Evolutionary conservation across 2,888 invertebrate species (phyloP).

Genomic region (Sminthurides aquaticus): DNA sequence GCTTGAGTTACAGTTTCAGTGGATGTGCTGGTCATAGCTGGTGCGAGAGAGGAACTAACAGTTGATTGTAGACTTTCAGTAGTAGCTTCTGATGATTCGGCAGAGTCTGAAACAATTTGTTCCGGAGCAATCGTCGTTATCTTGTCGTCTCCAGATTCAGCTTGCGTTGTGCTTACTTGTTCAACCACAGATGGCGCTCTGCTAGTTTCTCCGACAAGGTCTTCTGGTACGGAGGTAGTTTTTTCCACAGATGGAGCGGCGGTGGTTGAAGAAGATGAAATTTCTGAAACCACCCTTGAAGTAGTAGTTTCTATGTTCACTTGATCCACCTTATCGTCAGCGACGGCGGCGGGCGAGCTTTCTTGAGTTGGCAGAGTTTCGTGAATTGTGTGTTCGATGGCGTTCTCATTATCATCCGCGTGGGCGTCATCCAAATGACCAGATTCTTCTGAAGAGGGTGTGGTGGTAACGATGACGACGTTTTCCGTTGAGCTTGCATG

Average conservation of each 20-base stretch:
- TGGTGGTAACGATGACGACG: background rate
- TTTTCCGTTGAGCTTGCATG: slow-evolving; percentile 13
- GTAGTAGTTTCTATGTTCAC: background rate
- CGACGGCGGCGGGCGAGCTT: background rate
- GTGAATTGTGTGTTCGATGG: background rate
- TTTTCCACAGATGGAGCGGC: background rate
- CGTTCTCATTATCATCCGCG: background rate
- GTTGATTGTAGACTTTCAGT: too few relatives aligned
- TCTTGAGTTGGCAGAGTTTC: background rate
- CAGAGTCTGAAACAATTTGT: slow-evolving; percentile 29
- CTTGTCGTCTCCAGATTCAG: background rate
- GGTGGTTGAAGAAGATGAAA: background rate
- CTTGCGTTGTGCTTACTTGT: background rate
- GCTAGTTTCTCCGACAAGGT: background rate
- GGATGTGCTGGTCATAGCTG: too few relatives aligned
- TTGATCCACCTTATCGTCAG: background rate
- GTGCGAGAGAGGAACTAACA: too few relatives aligned
- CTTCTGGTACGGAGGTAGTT: background rate
- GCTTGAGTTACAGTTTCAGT: background rate
- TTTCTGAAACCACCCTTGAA: background rate
- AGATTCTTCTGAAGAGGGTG: background rate
- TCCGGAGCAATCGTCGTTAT: slow-evolving; percentile 11
- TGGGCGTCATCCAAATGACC: background rate
- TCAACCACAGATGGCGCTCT: background rate
- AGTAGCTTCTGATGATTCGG: slow-evolving; percentile 9